Percentiles rank a stretch among this genome's conserved stretches.
These are phyloP conservation scores for Helogale parvula DNA, from an alignment of 2,113 vertebrate genomes.

Conservation along the genomic window DNA sequence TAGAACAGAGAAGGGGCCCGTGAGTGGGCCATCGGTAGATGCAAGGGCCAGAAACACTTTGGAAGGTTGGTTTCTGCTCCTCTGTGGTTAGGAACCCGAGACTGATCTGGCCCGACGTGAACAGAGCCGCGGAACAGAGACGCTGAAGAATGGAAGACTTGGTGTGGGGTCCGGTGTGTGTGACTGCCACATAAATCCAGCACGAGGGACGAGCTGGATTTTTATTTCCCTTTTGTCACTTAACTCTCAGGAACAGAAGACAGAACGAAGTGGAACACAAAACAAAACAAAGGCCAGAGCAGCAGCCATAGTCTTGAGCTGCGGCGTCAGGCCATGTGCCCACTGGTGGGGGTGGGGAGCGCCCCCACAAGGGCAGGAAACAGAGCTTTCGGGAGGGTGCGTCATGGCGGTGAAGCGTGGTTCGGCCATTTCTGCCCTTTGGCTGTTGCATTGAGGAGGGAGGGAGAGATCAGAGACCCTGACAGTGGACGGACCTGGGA, in stretches of 20 bases:
- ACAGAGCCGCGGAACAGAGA: accelerated
- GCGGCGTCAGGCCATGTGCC: accelerated
- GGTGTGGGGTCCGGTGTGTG: not conserved
- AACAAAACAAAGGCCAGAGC: not conserved
- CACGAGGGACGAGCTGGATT: accelerated
- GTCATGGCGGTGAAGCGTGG: accelerated
- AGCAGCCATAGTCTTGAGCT: not conserved
- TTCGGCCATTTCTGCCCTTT: not conserved
- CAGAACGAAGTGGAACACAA: not conserved
- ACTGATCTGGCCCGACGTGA: accelerated
- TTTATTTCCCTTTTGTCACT: not conserved
- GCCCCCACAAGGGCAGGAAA: accelerated
- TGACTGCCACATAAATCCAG: not conserved
- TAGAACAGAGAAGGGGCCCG: accelerated
- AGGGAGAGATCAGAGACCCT: not conserved
- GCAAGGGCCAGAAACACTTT: accelerated
- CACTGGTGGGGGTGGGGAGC: accelerated
- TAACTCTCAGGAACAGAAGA: not conserved
- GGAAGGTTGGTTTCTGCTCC: not conserved
- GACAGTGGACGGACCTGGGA: accelerated
- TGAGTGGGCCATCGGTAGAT: accelerated
- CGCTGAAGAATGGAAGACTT: no score
- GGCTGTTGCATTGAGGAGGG: accelerated
- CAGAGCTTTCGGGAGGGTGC: accelerated
- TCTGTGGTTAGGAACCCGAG: not conserved